Evolutionary conservation across 2,113 vertebrate genomes (phyloP).

Genomic region (Egretta garzetta): DNA sequence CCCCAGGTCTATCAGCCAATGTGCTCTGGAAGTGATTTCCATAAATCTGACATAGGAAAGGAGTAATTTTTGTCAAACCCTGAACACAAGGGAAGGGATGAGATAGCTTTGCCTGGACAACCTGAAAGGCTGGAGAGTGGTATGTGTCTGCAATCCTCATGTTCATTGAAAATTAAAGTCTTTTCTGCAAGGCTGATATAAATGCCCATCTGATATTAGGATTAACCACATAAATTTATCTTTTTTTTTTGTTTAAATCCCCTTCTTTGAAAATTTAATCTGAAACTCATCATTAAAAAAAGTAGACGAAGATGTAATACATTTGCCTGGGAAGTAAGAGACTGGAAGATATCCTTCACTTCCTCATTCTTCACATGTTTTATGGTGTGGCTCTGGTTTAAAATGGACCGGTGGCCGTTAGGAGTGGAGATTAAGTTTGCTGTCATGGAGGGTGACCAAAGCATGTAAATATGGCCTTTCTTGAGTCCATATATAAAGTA

Average conservation of each 20-base stretch:
- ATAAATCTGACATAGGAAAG: neutral
- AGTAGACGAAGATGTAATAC: neutral
- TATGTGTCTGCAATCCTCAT: neutral
- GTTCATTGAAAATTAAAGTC: neutral
- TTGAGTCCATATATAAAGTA: neutral
- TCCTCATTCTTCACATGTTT: neutral
- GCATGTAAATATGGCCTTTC: neutral
- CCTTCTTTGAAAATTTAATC: neutral
- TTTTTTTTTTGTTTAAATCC: neutral
- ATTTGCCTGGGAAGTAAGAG: neutral
- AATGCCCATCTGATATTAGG: neutral
- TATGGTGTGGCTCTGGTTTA: neutral
- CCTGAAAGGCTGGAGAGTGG: neutral
- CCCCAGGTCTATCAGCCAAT: fast-evolving
- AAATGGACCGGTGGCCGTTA: neutral
- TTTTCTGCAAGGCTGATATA: neutral
- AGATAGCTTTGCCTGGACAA: neutral
- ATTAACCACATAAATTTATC: neutral
- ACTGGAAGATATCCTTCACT: neutral
- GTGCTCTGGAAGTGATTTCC: neutral
- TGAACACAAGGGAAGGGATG: neutral
- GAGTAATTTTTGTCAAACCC: neutral
- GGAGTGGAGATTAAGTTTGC: neutral
- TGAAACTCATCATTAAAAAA: neutral
- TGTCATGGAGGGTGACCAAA: neutral